These are phyloP conservation scores for Drosophila pseudoananassae DNA, from an alignment of 1,140 invertebrate genomes.

Conservation along the genomic window DNA sequence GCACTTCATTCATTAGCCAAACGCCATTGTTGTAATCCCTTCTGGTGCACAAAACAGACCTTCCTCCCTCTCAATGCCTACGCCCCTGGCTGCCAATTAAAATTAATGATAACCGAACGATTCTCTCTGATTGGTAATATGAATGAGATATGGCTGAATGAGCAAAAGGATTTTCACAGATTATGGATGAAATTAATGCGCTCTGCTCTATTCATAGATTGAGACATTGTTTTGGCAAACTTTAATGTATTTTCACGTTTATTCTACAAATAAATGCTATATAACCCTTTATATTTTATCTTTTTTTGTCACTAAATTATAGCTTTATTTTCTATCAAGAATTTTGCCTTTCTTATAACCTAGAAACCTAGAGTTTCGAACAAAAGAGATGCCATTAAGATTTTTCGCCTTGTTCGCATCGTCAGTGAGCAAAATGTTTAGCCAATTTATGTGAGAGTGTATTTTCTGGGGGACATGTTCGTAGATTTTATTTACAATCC, in stretches of 20 bases:
- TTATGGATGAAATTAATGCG: slow-evolving; percentile 12
- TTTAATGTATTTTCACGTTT: too few relatives aligned
- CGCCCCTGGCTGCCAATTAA: slow-evolving; percentile 24
- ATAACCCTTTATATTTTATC: background rate
- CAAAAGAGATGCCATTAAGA: slow-evolving; percentile 56
- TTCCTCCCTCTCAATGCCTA: too few relatives aligned
- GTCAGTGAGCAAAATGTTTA: slow-evolving; percentile 49
- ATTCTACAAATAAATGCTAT: too few relatives aligned
- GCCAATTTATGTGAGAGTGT: slow-evolving; percentile 38
- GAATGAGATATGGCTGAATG: slow-evolving; percentile 12
- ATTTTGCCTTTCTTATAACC: background rate
- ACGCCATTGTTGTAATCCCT: slow-evolving; percentile 1
- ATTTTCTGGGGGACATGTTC: background rate
- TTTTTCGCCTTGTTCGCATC: slow-evolving; percentile 33
- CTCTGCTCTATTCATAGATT: background rate
- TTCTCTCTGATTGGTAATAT: slow-evolving; percentile 11
- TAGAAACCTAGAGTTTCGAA: slow-evolving; percentile 26
- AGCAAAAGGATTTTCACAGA: background rate
- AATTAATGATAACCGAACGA: slow-evolving; percentile 35
- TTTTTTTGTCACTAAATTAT: background rate
- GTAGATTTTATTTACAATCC: background rate
- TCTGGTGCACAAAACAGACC: background rate
- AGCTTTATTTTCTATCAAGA: too few relatives aligned
- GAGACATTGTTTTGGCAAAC: too few relatives aligned
- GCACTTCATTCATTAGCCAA: slow-evolving; percentile 45